A percentile compares a stretch with the other conserved stretches of the same genome.
These are phyloP conservation scores for Rhinolophus ferrumequinum DNA, from an alignment of 2,113 vertebrate species.

Conservation along the genomic window DNA sequence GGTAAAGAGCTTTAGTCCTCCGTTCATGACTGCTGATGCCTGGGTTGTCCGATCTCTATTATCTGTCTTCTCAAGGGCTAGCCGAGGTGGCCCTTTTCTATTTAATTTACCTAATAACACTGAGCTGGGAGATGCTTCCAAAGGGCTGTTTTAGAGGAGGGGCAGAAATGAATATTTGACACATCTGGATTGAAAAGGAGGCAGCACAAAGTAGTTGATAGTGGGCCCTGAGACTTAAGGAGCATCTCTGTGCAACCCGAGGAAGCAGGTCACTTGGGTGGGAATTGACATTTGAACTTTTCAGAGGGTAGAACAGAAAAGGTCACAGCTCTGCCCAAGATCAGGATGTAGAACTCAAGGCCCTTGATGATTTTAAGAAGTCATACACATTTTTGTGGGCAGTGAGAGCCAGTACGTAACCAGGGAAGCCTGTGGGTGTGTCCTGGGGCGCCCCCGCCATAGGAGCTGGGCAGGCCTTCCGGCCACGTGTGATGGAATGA, in stretches of 20 bases:
- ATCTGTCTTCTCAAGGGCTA: background rate
- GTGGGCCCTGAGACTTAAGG: background rate
- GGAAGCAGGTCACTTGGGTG: background rate
- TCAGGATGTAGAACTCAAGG: background rate
- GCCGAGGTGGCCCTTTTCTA: background rate
- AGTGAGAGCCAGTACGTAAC: background rate
- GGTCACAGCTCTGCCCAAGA: slow-evolving; percentile 18
- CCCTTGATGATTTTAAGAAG: background rate
- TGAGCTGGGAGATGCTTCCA: background rate
- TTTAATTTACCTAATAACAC: background rate
- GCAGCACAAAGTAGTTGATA: background rate
- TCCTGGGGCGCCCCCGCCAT: background rate
- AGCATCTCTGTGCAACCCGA: background rate
- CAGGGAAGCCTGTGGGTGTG: background rate
- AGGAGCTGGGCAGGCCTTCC: background rate
- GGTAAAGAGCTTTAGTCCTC: background rate
- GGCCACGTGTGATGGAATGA: background rate
- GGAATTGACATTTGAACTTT: background rate
- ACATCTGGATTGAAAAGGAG: background rate
- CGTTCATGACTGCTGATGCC: background rate
- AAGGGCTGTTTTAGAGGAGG: background rate
- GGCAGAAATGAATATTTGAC: background rate
- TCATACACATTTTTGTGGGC: background rate
- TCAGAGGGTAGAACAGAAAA: background rate
- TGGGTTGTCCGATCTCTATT: background rate